Conservation (phyloP, 2,888 invertebrate genomes). For the Sinhomidia bicolor region DNA sequence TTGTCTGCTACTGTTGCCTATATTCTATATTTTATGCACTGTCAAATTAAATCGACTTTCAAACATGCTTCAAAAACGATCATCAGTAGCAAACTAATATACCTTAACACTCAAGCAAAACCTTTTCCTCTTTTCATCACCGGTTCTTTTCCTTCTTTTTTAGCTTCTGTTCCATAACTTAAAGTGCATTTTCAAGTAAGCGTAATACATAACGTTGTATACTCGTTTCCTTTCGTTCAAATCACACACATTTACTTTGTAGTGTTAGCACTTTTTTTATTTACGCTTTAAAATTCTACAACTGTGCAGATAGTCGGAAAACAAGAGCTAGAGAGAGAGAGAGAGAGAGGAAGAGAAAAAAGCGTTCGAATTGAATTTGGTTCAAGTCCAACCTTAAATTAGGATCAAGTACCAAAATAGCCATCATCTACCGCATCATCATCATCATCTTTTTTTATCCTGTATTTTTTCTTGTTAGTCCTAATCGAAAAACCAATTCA, state of each 20-base stretch:
- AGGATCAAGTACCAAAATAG: constrained; percentile 79
- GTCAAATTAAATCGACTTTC: constrained; percentile 50
- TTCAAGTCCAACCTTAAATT: constrained; percentile 79
- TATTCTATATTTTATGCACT: background rate
- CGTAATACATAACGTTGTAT: background rate
- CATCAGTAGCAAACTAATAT: background rate
- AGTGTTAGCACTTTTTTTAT: background rate
- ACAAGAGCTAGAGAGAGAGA: background rate
- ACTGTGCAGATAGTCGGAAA: background rate
- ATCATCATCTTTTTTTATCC: constrained; percentile 8
- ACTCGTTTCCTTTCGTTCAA: background rate
- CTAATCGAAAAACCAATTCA: constrained; percentile 28
- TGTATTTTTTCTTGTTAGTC: background rate
- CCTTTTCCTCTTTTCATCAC: background rate
- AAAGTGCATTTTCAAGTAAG: background rate
- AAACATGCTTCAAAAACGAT: constrained; percentile 11
- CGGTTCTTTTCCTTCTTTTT: background rate
- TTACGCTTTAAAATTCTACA: background rate
- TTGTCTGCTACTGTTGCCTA: background rate
- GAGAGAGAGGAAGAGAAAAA: constrained; percentile 5
- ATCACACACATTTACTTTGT: background rate
- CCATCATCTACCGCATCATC: constrained; percentile 48
- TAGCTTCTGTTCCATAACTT: background rate
- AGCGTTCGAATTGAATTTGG: constrained; percentile 74
- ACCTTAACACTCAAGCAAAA: background rate